A percentile compares a stretch with the other conserved stretches of the same genome.
Evolutionary conservation across 2,113 vertebrate species (phyloP).

Genomic region (Pungitius pungitius): DNA sequence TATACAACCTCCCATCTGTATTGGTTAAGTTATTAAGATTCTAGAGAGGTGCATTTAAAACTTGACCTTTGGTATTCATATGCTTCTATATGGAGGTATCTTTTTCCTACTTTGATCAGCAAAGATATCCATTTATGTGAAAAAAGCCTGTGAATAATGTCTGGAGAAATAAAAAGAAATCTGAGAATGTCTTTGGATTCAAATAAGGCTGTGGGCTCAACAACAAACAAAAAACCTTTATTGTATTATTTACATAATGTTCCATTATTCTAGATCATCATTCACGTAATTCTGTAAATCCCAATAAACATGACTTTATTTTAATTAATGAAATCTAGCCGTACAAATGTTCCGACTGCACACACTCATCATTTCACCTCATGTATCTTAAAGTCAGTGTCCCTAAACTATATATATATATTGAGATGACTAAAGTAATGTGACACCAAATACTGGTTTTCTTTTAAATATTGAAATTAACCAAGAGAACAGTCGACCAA

Average conservation of each 20-base stretch:
- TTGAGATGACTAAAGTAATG: background rate
- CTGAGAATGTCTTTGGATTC: background rate
- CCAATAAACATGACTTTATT: background rate
- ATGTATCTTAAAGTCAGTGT: background rate
- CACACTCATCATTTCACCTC: too few species aligned
- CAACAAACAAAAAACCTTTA: background rate
- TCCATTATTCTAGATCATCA: background rate
- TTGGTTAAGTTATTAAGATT: slow-evolving; percentile 13
- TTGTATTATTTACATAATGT: too few species aligned
- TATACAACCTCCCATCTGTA: background rate
- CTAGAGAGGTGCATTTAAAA: background rate
- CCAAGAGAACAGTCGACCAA: background rate
- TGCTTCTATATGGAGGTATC: slow-evolving; percentile 49
- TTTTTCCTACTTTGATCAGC: slow-evolving; percentile 36
- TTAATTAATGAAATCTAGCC: background rate
- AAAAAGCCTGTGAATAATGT: slow-evolving; percentile 54
- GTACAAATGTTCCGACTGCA: background rate
- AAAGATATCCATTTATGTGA: slow-evolving; percentile 1
- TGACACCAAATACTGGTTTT: background rate
- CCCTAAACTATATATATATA: background rate
- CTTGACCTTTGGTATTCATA: background rate
- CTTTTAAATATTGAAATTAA: background rate
- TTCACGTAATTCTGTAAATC: background rate
- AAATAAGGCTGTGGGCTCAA: background rate
- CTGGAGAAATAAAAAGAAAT: slow-evolving; percentile 14